Percentiles rank a stretch among this genome's conserved stretches.
These are phyloP conservation scores for Nesometra sesokonis DNA, from an alignment of 35 echinoderm and acorn worm species.

Conservation along the genomic window DNA sequence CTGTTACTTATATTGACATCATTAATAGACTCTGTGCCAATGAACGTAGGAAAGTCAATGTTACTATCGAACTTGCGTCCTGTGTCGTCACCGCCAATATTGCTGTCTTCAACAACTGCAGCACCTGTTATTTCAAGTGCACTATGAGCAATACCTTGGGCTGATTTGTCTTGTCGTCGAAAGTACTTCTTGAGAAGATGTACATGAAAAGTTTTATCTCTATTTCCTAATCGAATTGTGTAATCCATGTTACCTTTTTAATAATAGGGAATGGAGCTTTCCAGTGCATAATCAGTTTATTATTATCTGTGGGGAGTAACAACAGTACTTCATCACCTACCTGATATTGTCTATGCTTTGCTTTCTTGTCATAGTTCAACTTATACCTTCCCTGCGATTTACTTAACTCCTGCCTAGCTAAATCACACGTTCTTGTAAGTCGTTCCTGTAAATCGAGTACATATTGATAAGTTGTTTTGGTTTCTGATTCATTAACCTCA, in stretches of 20 bases:
- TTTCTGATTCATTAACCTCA: background rate
- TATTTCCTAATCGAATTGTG: slow-evolving; percentile 4
- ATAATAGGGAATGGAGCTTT: slow-evolving; percentile 19
- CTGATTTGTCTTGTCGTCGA: background rate
- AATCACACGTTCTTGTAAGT: slow-evolving; percentile 26
- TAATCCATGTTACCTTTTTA: slow-evolving; percentile 33
- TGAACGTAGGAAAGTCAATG: too few species aligned
- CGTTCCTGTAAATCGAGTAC: slow-evolving; percentile 21
- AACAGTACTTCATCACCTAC: slow-evolving; percentile 44
- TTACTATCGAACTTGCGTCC: too few species aligned
- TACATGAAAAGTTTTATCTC: slow-evolving; percentile 35
- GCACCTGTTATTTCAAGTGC: background rate
- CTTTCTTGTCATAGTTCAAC: slow-evolving; percentile 11
- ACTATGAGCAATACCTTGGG: background rate
- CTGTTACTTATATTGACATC: background rate
- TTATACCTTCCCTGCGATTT: slow-evolving; percentile 28
- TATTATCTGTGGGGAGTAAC: slow-evolving; percentile 24
- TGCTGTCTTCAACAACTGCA: background rate
- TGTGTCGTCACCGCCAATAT: background rate
- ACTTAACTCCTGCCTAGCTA: slow-evolving; percentile 19
- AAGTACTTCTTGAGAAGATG: slow-evolving; percentile 38
- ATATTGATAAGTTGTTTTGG: too few species aligned
- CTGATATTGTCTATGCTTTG: background rate
- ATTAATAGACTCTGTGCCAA: too few species aligned
- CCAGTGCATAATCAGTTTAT: slow-evolving; percentile 56